A percentile compares a stretch with the other conserved stretches of the same genome.
phyloP scores from a whole-genome alignment of 2,113 vertebrate species.

The Neomonachus schauinslandi region DNA sequence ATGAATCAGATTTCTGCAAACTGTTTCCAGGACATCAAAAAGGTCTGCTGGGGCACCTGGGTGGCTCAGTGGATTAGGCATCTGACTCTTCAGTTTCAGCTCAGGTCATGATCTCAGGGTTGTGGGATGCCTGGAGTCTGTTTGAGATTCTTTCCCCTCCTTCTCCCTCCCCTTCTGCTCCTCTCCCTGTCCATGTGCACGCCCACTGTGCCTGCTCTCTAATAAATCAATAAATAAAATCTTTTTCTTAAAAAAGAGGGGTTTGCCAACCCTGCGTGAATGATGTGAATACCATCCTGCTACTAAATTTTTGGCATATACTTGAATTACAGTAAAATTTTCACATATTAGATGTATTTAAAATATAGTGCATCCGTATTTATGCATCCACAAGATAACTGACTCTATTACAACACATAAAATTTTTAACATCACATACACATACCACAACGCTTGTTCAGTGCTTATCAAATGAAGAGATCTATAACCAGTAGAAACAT shows the following conservation, averaged over 20 bases:
- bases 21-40: neutral
- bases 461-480: neutral
- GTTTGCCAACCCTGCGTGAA: neutral
- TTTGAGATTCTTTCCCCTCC: neutral
- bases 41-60: neutral
- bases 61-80: neutral
- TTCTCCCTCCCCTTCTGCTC: neutral
- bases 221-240: too few relatives aligned
- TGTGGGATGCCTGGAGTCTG: neutral
- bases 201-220: neutral
- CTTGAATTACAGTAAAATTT: neutral
- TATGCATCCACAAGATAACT: conserved; percentile 23
- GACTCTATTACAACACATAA: neutral
- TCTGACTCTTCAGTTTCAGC: neutral
- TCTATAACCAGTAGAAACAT: conserved; percentile 1
- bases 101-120: neutral
- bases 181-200: neutral
- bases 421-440: neutral
- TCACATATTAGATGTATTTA: neutral
- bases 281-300: neutral
- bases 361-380: conserved; percentile 15
- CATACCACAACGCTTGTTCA: neutral
- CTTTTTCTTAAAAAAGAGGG: neutral
- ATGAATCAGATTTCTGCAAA: conserved; percentile 48
- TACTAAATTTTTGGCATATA: conserved; percentile 18